Base-by-base conservation (phyloP, 2,888 invertebrate genomes). In the Drosophila longiperda region DNA sequence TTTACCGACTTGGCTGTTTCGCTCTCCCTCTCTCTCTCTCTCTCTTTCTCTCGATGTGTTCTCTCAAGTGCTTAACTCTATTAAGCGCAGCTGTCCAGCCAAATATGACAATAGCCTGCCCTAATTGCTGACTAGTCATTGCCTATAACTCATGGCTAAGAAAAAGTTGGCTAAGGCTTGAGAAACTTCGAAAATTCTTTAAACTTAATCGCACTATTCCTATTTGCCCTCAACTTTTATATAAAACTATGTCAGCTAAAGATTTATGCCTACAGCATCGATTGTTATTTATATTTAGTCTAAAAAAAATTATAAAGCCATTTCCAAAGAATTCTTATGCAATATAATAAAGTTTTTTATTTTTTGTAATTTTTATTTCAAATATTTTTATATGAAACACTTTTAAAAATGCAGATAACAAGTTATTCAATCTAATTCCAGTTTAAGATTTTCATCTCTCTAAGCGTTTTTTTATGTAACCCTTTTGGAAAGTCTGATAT, bases 41-140 rank as follows among this genome's bases (percentile, higher is more conserved):
- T 45, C 34, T 23, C 20, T 42, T 20, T 20, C 3, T 57, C 42
- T 3, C 20, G 38, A 38, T 17, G 8, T 8, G 17, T 17, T 38
- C 23, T 38, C 23, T 62, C 59, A 52, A 69, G 69, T 68, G 50
- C 32, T 45, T 32, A 49, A 26, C 34, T 57, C 49, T 57, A 20
- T 33, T 23, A 32, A 36, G 32, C 49, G 73, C 78, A 84, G 82
- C 83, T 83, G 83, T 64, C 80, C 71, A 79, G 57, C 57, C 55
- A 59, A 55, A 62, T 23, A 65, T 69, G 73, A 87, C 80, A 84
- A 87, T 82, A 72, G 76, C 50, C 68, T 63, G 69, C 66, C 80
- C 78, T 87, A 84, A 84, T 87, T 84, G 87, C 87, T 85, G 87
- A 85, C 83, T 84, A 84, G 87, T 82, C 82, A 87, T 75, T 71